A percentile compares a stretch with the other conserved stretches of the same genome.
phyloP scores from a whole-genome alignment of 1,140 invertebrate species.

The Cydia strobilella region DNA sequence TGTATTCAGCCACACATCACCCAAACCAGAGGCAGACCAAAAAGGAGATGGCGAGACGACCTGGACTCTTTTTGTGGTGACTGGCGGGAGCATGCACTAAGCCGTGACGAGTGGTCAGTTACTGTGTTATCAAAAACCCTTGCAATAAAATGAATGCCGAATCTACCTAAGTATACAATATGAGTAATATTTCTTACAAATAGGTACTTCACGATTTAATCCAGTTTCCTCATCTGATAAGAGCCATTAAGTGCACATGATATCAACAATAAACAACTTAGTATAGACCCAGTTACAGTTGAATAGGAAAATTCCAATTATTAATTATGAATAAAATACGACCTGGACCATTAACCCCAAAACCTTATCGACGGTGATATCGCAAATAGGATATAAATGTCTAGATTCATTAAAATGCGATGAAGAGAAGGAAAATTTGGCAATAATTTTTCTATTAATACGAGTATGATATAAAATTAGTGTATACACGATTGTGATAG shows the following conservation, averaged over 20 bases:
- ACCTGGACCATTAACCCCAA: slow-evolving; percentile 64
- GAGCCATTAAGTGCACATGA: slow-evolving; percentile 46
- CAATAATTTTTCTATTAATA: slow-evolving; percentile 51
- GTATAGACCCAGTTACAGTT: slow-evolving; percentile 42
- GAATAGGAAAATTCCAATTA: slow-evolving; percentile 76
- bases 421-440: slow-evolving; percentile 73
- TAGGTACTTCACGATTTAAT: neutral
- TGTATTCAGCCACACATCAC: too few relatives aligned
- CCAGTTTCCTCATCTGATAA: slow-evolving; percentile 22
- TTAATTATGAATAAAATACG: slow-evolving; percentile 55
- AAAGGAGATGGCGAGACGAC: too few relatives aligned
- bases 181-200: neutral
- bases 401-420: slow-evolving; percentile 58
- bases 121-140: too few relatives aligned
- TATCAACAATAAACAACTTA: slow-evolving; percentile 41
- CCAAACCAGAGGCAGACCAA: too few relatives aligned
- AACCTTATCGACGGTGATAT: slow-evolving; percentile 57
- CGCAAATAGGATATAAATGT: slow-evolving; percentile 69
- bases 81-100: too few relatives aligned
- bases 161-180: too few relatives aligned
- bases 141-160: too few relatives aligned
- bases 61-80: too few relatives aligned
- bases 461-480: slow-evolving; percentile 3
- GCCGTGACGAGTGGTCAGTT: too few relatives aligned
- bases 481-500: slow-evolving; percentile 6